Conservation (phyloP, 2,888 invertebrate genomes). For the Cephus spinipes region DNA sequence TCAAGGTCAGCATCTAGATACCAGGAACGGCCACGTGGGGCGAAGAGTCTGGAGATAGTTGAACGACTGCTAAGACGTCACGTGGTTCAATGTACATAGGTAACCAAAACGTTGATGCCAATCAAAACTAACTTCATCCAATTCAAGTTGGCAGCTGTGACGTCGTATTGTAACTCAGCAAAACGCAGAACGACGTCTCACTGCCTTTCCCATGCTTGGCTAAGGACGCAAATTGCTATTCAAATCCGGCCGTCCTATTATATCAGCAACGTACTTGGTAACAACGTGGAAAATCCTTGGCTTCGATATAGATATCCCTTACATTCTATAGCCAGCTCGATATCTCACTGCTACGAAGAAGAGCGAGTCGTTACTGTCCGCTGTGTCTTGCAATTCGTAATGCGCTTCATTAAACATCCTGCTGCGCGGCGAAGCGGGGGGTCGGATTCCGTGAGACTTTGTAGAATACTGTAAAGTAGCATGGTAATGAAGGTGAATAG, state of each 20-base stretch:
- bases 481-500: background rate
- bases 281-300: background rate
- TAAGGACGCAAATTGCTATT: slow-evolving; percentile 6
- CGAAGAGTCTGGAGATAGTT: background rate
- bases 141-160: slow-evolving; percentile 42
- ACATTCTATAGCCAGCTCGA: background rate
- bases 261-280: background rate
- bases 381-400: background rate
- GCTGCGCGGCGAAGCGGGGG: background rate
- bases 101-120: slow-evolving; percentile 40
- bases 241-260: background rate
- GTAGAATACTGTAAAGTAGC: background rate
- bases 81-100: too few relatives aligned
- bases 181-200: slow-evolving; percentile 26
- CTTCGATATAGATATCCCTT: background rate
- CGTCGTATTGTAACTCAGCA: slow-evolving; percentile 40
- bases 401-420: background rate
- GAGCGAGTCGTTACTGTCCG: background rate
- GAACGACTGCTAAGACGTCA: background rate
- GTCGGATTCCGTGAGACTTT: background rate
- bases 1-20: background rate
- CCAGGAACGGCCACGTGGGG: background rate
- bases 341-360: background rate
- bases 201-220: slow-evolving; percentile 10
- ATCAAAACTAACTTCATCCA: slow-evolving; percentile 49